Conservation (phyloP, 1,140 invertebrate genomes). For the Lasioglossum albipes region DNA sequence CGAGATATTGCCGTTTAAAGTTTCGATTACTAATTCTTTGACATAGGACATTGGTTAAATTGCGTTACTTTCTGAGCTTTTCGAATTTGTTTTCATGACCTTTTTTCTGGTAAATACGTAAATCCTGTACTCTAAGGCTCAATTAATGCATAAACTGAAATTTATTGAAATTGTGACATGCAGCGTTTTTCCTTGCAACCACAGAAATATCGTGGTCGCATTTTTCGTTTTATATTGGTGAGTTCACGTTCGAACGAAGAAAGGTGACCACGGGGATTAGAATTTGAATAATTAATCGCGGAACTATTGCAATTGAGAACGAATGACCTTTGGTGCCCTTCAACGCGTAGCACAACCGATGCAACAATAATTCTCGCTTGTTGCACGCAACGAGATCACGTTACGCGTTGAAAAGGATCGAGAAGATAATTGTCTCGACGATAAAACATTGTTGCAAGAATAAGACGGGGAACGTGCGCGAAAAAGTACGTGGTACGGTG, state of each 20-base stretch:
- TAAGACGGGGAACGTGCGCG: neutral
- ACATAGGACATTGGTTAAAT: too few relatives aligned
- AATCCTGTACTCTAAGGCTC: too few relatives aligned
- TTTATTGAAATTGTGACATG: too few relatives aligned
- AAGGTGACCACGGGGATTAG: neutral
- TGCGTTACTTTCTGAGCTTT: too few relatives aligned
- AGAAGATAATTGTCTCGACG: too few relatives aligned
- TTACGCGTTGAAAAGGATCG: neutral
- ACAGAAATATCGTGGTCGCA: neutral
- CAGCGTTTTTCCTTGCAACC: too few relatives aligned
- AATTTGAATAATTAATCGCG: neutral
- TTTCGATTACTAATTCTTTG: too few relatives aligned
- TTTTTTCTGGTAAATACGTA: too few relatives aligned
- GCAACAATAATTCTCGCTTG: constrained; percentile 17
- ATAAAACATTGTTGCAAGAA: too few relatives aligned
- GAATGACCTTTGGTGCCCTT: constrained; percentile 72
- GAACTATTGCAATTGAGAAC: constrained; percentile 20
- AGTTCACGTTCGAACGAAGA: neutral
- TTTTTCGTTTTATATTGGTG: neutral
- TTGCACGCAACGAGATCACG: neutral
- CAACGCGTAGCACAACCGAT: constrained; percentile 26
- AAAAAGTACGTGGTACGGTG: neutral
- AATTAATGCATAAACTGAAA: too few relatives aligned
- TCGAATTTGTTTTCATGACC: too few relatives aligned
- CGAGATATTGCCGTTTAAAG: too few relatives aligned